These are phyloP conservation scores for Brachionus manjavacas DNA, from an alignment of 1,140 invertebrate species.

Conservation along the genomic window DNA sequence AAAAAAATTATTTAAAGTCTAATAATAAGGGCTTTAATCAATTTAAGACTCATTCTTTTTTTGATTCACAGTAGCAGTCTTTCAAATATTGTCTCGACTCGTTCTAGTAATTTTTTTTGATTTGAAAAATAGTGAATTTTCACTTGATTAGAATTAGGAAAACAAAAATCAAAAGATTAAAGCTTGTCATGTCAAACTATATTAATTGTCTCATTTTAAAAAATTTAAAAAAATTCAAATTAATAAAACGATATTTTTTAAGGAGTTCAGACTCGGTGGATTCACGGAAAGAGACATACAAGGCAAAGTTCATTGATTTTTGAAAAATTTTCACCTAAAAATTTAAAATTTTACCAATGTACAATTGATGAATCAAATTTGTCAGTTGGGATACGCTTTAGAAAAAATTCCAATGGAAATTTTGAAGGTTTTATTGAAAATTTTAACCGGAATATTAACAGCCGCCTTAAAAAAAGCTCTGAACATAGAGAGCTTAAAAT, in stretches of 20 bases:
- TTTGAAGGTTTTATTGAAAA: not conserved
- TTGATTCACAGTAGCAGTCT: too few relatives aligned
- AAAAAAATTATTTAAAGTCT: too few relatives aligned
- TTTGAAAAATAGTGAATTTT: too few relatives aligned
- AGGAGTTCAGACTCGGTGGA: not conserved
- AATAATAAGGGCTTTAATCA: too few relatives aligned
- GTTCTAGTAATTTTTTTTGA: too few relatives aligned
- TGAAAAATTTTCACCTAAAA: not conserved
- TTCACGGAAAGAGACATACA: too few relatives aligned
- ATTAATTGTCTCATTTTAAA: too few relatives aligned
- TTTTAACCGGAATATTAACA: not conserved
- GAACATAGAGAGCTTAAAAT: not conserved
- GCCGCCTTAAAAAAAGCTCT: not conserved
- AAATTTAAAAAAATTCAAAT: not conserved
- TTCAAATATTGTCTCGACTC: too few relatives aligned
- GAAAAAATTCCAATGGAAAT: not conserved
- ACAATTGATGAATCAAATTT: not conserved
- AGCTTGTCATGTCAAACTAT: too few relatives aligned
- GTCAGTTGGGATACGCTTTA: not conserved
- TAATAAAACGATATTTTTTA: not conserved
- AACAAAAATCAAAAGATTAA: too few relatives aligned
- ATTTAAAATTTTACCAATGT: conserved; percentile 5
- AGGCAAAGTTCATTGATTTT: not conserved
- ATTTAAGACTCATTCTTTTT: too few relatives aligned
- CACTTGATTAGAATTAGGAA: too few relatives aligned